These are phyloP conservation scores for Cyprinodon variegatus DNA, from an alignment of 2,113 vertebrate genomes.

Conservation along the genomic window DNA sequence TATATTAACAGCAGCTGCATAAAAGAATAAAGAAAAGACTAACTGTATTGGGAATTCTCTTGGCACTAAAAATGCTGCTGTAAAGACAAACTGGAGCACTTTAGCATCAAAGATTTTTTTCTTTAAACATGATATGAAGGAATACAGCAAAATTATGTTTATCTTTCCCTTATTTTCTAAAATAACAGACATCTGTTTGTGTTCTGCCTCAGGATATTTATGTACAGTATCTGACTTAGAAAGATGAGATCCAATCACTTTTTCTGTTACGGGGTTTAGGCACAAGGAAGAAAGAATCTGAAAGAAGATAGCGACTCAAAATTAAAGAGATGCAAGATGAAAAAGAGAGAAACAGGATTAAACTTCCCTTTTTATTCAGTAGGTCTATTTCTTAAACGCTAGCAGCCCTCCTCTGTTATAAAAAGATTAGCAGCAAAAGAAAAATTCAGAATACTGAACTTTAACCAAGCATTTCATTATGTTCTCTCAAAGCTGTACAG, in stretches of 20 bases:
- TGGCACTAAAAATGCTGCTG: background rate
- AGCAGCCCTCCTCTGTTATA: background rate
- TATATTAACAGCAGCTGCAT: no score
- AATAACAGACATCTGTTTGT: slow-evolving; percentile 13
- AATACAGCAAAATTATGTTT: slow-evolving; percentile 28
- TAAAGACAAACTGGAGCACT: slow-evolving; percentile 4
- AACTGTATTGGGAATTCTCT: no score
- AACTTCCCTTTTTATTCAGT: slow-evolving; percentile 44
- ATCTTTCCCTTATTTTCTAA: slow-evolving; percentile 19
- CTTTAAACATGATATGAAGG: slow-evolving; percentile 5
- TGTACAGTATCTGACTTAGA: slow-evolving; percentile 1
- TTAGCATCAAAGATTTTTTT: slow-evolving; percentile 8
- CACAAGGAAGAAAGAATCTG: slow-evolving; percentile 5
- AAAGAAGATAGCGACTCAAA: slow-evolving; percentile 16
- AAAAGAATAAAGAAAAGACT: background rate
- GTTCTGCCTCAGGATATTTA: slow-evolving; percentile 12
- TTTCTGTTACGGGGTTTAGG: slow-evolving; percentile 14
- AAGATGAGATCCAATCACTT: slow-evolving; percentile 15
- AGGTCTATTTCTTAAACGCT: background rate
- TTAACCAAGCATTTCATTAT: background rate
- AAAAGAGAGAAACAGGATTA: background rate
- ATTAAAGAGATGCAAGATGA: background rate
- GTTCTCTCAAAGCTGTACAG: no score
- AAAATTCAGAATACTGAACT: background rate
- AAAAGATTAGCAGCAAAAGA: background rate